Evolutionary conservation across 2,797 vertebrate genomes (phyloP), one percentile per base, ranked within the genome.

Genomic region (Mormyrops attenuatus): DNA sequence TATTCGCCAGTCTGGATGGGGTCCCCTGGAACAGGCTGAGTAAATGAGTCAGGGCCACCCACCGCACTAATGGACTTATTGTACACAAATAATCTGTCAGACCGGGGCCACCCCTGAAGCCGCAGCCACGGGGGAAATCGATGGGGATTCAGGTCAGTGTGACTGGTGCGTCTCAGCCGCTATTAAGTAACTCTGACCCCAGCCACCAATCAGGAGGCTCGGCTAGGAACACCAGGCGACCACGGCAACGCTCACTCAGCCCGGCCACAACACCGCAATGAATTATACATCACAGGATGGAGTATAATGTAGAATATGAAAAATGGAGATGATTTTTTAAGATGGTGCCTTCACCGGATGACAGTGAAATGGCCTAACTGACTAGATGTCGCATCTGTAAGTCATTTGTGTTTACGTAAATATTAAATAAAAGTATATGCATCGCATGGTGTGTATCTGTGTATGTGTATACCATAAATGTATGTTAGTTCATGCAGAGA

Each of bases 31-130:
- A 52, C 3, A n/a, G 55, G 86, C 34, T 0, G 15, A 4, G 30
- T 77, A 77, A 88, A 47, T 63, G 86, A 88, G 55, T 44, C 17
- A n/a, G 86, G 22, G 26, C 86, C 34, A 26, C 38, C 17, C 17
- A 38, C 38, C 0, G 38, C 55, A 26, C 53, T 88, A 88, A 88
- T 88, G 87, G 57, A 88, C 55, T 49, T 66, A 63, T 44, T 20
- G 57, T 66, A 88, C 34, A 63, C 55, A 66, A 47, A 63, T 66
- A 63, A 63, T 66, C 87, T 88, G 87, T 88, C 87, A 66, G 87
- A 49, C 55, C n/a, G 7, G 22, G 38, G 30, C 87, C 87, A 60
- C 57, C 57, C n/a, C 34, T 9, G 8, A 88, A 60, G 9, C 86
- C 55, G 2, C 20, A 20, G 86, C 52, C 8, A 22, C 0, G 6